Base-by-base conservation (phyloP, 2,797 vertebrate species). In the Syngnathus rostellatus region DNA sequence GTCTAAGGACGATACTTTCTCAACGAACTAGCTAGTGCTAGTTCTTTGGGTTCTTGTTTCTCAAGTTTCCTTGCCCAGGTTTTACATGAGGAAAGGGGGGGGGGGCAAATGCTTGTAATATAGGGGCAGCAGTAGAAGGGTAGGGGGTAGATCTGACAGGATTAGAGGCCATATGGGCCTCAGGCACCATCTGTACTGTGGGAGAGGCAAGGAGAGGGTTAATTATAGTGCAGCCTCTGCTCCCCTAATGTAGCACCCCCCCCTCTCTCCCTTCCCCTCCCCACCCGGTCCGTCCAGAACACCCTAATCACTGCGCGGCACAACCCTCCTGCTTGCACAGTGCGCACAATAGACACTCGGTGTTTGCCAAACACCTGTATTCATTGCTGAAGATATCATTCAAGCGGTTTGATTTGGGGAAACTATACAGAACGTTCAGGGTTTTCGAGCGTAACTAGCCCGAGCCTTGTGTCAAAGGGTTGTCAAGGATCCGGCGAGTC, bases 111-210 rank as follows among this genome's bases (percentile, higher is more conserved):
- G 48, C 62, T 64, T 70, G 60, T 68, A 72, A 71, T 73, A 77
- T 67, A 77, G 81, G 83, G 53, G 67, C 66, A 74, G 71, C 62
- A 69, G 64, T 77, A 45, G 63, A 74, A 68, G 78, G 73, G 76
- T 76, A 71, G 78, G 82, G 86, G 81, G 81, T 80, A 83, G 81
- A 76, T 40, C 89, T 92, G 90, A 91, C 85, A 84, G 91, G 91
- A 93, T 93, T 93, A 92, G 87, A 88, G 87, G 87, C 90, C 92
- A 92, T 93, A 93, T 92, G 92, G 91, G 83, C 89, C 88, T 80
- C 81, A 90, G 89, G 89, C 89, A 91, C 91, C 91, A 93, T 93
- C 91, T 93, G 92, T 87, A 92, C 84, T 89, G 87, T 91, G 85
- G 88, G 86, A 90, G 90, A 84, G 87, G 89, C 81, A 88, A 88